A percentile compares a stretch with the other conserved stretches of the same genome.
These are phyloP conservation scores for Cirrhinus mrigala DNA, from an alignment of 2,797 vertebrate species.

Conservation along the genomic window DNA sequence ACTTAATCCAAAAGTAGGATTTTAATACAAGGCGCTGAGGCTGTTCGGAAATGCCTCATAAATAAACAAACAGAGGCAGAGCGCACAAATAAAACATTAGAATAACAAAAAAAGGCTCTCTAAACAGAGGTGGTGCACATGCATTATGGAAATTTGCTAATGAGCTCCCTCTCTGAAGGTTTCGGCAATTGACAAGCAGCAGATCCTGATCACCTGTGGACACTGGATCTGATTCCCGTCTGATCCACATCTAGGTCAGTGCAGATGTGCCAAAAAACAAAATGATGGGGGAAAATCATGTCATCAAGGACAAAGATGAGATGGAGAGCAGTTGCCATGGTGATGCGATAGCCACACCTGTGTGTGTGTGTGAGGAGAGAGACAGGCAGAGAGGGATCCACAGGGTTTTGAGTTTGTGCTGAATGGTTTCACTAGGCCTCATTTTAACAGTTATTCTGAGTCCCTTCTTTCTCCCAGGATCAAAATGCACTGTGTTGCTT, in stretches of 20 bases:
- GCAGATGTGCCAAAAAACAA: conserved; percentile 34
- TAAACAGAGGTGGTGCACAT: conserved; percentile 59
- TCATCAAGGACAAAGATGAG: conserved; percentile 47
- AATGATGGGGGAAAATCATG: conserved; percentile 27
- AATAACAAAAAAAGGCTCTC: conserved; percentile 65
- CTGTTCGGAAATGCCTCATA: conserved; percentile 65
- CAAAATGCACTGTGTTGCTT: conserved; percentile 18
- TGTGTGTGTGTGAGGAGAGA: conserved; percentile 48
- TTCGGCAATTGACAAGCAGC: conserved; percentile 59
- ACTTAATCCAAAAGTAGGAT: conserved; percentile 63
- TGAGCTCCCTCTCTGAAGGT: conserved; percentile 65
- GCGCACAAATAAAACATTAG: conserved; percentile 8
- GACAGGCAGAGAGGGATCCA: neutral
- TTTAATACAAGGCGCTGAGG: conserved; percentile 58
- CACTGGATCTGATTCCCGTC: conserved; percentile 12
- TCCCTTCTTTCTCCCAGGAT: neutral
- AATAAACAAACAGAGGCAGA: conserved; percentile 65
- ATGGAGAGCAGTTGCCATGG: conserved; percentile 73
- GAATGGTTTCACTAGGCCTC: conserved; percentile 12
- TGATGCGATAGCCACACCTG: conserved; percentile 65
- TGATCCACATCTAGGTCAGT: conserved; percentile 38
- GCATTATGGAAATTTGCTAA: conserved; percentile 70
- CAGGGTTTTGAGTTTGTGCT: conserved; percentile 38
- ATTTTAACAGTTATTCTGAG: neutral
- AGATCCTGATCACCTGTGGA: conserved; percentile 13